A percentile compares a stretch with the other conserved stretches of the same genome.
These are phyloP conservation scores for Brachypterus glaber DNA, from an alignment of 2,888 invertebrate genomes.

Conservation along the genomic window DNA sequence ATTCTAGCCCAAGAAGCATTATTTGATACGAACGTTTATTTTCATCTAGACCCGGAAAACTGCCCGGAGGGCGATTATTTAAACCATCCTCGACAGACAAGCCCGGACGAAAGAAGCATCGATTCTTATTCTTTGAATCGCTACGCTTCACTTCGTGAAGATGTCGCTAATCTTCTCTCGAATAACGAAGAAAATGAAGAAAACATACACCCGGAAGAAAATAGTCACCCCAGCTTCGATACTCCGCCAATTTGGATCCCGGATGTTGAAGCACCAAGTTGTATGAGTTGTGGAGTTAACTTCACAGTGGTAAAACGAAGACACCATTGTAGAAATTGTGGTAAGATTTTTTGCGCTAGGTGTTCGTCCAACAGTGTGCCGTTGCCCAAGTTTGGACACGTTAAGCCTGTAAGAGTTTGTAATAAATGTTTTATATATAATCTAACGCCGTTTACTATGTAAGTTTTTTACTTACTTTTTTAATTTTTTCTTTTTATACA, in stretches of 20 bases:
- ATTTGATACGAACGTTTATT: conserved; percentile 41
- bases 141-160: conserved; percentile 26
- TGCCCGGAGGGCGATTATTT: conserved; percentile 29
- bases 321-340: conserved; percentile 96
- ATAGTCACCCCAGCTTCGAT: conserved; percentile 19
- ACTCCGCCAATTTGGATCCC: conserved; percentile 89
- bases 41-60: conserved; percentile 34
- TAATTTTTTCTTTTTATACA: no score
- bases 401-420: conserved; percentile 90
- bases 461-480: no score
- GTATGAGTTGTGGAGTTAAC: conserved; percentile 84
- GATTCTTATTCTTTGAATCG: background rate
- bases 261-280: conserved; percentile 81
- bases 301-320: conserved; percentile 93
- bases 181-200: conserved; percentile 3
- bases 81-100: conserved; percentile 28
- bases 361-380: conserved; percentile 91
- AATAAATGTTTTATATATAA: conserved; percentile 75
- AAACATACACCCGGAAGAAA: conserved; percentile 4
- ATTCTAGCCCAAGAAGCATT: conserved; percentile 41
- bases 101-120: conserved; percentile 1
- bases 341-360: conserved; percentile 89
- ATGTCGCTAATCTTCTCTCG: conserved; percentile 24
- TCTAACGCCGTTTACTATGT: conserved; percentile 53
- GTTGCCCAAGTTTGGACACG: conserved; percentile 83